Evolutionary conservation across 2,888 invertebrate genomes (phyloP), one percentile per base, ranked within the genome.

Genomic region (Nephrocerus scutellatus): DNA sequence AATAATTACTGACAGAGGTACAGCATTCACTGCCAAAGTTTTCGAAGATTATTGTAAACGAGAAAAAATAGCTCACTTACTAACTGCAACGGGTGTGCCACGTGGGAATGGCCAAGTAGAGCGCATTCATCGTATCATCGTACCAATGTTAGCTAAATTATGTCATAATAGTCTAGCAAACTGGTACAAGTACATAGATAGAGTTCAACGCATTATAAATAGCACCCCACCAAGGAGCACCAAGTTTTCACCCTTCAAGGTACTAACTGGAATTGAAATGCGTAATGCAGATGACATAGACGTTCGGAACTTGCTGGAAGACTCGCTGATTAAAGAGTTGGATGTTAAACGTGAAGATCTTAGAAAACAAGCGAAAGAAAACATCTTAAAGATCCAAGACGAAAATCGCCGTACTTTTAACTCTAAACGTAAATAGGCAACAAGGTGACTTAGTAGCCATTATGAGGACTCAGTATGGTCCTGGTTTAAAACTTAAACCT

Each of bases 1-100:
- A 6, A 48, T 66, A 6, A 56, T 68, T 8, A 53, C 57, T 2
- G 66, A 69, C 38, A 43, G 60, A 25, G 65, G 66, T 8, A 53
- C 58, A 9, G 54, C 55, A 3, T 68, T 63, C 35, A 67, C 64
- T 0, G 54, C 59, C 2, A 48, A 53, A n/a, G 33, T 36, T 3
- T 69, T 68, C 38, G 40, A 50, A 30, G 39, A 45, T 5, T 62
- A 57, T 39, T 66, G 61, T 42, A 33, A 41, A 16, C 47, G 52
- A 3, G 54, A 63, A 39, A 40, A 31, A 1, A 40, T 49, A 12
- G 14, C 35, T 14, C 61, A 65, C 28, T 28, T 59, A 22, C 55
- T 60, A 28, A 39, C 53, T 3, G 23, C 39, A 8, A 59, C 46
- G 56, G 49, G 62, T 8, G 43, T 62, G 6, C 46, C 40, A 1